Conservation (phyloP, 2,888 invertebrate species). For the Sphaeridia pumilis region DNA sequence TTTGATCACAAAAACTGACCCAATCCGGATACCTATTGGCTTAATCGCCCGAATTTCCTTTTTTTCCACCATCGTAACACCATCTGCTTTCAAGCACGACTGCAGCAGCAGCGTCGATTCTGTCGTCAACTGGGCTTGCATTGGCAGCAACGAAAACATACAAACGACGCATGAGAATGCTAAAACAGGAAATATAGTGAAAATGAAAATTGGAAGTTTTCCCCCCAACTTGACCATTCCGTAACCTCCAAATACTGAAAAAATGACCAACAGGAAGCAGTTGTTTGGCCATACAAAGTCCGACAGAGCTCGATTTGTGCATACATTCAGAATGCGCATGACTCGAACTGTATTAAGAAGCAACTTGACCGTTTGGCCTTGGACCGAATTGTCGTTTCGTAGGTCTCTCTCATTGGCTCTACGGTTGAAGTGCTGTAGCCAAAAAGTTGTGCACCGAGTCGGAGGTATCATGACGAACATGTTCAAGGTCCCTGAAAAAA, state of each 20-base stretch:
- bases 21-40: neutral
- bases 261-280: neutral
- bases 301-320: neutral
- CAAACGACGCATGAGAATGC: too few relatives aligned
- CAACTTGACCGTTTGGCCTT: too few relatives aligned
- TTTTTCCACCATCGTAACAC: neutral
- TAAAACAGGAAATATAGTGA: neutral
- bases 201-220: neutral
- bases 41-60: neutral
- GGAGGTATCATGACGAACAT: too few relatives aligned
- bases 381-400: too few relatives aligned
- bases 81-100: neutral
- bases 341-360: too few relatives aligned
- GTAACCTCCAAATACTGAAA: neutral
- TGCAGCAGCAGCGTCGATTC: neutral
- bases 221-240: neutral
- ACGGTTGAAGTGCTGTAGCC: too few relatives aligned
- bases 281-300: neutral
- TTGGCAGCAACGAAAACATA: neutral
- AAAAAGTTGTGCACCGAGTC: too few relatives aligned
- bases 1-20: neutral
- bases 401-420: too few relatives aligned
- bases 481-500: too few relatives aligned
- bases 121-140: neutral
- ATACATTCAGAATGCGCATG: neutral